Conservation (phyloP, 2,113 vertebrate species). For the Lichenostomus cassidix region DNA sequence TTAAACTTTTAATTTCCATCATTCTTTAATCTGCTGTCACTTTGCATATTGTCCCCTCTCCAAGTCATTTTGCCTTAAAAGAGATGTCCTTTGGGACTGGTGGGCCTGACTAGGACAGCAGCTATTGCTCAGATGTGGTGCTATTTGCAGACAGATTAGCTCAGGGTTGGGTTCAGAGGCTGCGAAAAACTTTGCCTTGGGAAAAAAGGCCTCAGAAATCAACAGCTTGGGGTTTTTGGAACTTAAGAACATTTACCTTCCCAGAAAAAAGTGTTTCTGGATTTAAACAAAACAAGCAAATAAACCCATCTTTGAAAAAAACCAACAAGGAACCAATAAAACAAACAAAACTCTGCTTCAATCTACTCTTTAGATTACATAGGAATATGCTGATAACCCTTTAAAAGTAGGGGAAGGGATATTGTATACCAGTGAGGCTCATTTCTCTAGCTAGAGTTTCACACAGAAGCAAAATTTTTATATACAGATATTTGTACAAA, state of each 20-base stretch:
- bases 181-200: not conserved
- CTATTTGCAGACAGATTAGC: not conserved
- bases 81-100: not conserved
- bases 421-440: not conserved
- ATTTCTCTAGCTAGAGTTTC: not conserved
- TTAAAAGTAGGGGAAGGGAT: rapidly evolving
- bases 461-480: not conserved
- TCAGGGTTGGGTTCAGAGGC: not conserved
- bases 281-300: not conserved
- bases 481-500: not conserved
- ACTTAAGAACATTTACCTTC: not conserved
- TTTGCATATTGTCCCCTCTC: slow-evolving; percentile 26
- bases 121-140: not conserved
- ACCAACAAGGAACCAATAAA: not conserved
- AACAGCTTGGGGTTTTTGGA: not conserved
- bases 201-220: not conserved
- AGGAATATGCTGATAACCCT: not conserved
- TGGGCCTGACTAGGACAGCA: not conserved
- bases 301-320: not conserved
- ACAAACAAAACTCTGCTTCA: not conserved
- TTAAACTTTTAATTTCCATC: slow-evolving; percentile 51
- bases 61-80: slow-evolving; percentile 35
- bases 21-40: slow-evolving; percentile 41
- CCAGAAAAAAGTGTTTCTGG: not conserved
- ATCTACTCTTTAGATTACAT: not conserved